Conservation (phyloP, 53 echinoderm and acorn worm genomes). For the Paelopatides confundens region DNA sequence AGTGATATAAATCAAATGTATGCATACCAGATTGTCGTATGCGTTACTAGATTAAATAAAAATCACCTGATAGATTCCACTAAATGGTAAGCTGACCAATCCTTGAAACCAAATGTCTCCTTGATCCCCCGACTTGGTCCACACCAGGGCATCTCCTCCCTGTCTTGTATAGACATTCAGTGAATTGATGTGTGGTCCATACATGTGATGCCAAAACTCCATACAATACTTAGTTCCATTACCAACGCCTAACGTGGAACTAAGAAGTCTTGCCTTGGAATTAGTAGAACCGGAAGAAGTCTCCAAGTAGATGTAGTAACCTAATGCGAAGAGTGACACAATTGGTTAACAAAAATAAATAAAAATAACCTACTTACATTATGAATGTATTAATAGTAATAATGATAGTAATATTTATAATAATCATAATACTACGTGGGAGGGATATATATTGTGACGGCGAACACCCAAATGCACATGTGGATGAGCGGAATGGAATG, state of each 20-base stretch:
- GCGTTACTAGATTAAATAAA: no score
- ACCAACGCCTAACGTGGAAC: slow-evolving; percentile 18
- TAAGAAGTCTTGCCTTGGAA: slow-evolving; percentile 58
- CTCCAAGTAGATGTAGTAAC: slow-evolving; percentile 77
- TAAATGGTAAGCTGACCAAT: background rate
- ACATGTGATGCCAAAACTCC: slow-evolving; percentile 91
- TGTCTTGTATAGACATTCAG: slow-evolving; percentile 51
- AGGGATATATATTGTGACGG: no score
- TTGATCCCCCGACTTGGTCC: slow-evolving; percentile 13
- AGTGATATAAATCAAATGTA: no score
- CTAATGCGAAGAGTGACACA: no score
- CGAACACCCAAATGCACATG: no score
- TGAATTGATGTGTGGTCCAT: slow-evolving; percentile 69
- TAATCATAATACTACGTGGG: no score
- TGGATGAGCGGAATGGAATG: no score
- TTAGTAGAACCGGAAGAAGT: slow-evolving; percentile 35
- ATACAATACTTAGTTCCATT: slow-evolving; percentile 67
- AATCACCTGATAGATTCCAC: background rate
- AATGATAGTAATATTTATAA: no score
- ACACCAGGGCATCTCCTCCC: background rate
- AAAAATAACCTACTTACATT: no score
- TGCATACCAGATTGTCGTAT: no score
- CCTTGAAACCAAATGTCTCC: slow-evolving; percentile 24
- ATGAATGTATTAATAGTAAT: no score
- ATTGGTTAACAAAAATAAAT: no score